These are phyloP conservation scores for Clitarchus hookeri DNA, from an alignment of 2,888 invertebrate genomes.

Conservation along the genomic window DNA sequence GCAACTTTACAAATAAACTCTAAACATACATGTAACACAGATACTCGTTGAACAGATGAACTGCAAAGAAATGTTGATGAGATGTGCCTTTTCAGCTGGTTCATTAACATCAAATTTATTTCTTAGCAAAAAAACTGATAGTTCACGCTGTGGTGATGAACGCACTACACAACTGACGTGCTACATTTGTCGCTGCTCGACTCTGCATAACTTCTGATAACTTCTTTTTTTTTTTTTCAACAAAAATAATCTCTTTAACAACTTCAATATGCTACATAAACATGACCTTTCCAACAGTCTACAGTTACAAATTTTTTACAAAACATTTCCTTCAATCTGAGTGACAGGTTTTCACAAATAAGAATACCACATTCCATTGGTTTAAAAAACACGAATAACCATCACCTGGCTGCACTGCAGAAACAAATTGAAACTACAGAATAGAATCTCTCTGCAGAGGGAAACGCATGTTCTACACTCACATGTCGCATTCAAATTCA, in stretches of 20 bases:
- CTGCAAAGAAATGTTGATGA: neutral
- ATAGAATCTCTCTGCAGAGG: neutral
- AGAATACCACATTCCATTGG: neutral
- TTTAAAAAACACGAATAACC: neutral
- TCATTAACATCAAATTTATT: neutral
- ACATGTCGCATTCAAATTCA: neutral
- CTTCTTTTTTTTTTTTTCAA: neutral
- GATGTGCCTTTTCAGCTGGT: neutral
- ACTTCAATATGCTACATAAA: constrained; percentile 6
- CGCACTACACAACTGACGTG: no score
- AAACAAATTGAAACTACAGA: neutral
- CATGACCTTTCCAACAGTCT: neutral
- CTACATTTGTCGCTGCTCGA: neutral
- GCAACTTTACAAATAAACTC: neutral
- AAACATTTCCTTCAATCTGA: neutral
- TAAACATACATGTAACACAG: neutral
- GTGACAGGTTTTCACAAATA: neutral
- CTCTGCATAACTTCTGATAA: neutral
- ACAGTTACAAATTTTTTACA: neutral
- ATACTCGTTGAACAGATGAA: neutral
- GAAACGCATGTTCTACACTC: neutral
- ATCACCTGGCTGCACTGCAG: neutral
- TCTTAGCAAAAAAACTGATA: neutral
- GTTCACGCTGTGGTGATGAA: neutral
- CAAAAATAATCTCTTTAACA: constrained; percentile 7